Percentiles rank a stretch among this genome's conserved stretches.
phyloP scores from a whole-genome alignment of 2,113 vertebrate species.

The Platycercus adscitus region DNA sequence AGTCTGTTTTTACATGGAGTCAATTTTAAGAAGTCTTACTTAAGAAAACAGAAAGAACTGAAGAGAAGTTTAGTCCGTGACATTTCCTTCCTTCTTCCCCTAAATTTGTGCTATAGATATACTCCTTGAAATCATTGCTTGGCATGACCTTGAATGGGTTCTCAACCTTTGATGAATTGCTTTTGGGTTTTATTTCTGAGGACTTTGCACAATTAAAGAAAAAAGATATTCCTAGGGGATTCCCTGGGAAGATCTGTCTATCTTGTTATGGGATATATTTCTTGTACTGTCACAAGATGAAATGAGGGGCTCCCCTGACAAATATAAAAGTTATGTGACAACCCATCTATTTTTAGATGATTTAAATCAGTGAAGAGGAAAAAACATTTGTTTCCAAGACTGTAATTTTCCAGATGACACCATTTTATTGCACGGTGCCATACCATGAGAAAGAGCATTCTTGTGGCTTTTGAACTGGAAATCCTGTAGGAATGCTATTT shows the following conservation, averaged over 20 bases:
- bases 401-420: slow-evolving; percentile 80
- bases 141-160: neutral
- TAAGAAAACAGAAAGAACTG: neutral
- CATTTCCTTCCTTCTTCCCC: neutral
- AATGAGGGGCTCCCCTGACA: slow-evolving; percentile 55
- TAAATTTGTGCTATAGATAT: neutral
- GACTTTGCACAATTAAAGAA: neutral
- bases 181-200: slow-evolving; percentile 29
- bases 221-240: neutral
- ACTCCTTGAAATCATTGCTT: neutral
- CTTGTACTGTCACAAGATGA: slow-evolving; percentile 20
- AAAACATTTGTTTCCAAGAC: slow-evolving; percentile 74
- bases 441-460: slow-evolving; percentile 77
- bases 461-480: slow-evolving; percentile 77
- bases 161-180: neutral
- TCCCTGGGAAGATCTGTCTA: slow-evolving; percentile 34
- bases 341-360: slow-evolving; percentile 74
- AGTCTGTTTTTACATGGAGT: neutral
- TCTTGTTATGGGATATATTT: neutral
- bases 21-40: neutral
- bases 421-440: slow-evolving; percentile 73
- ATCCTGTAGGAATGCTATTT: slow-evolving; percentile 78
- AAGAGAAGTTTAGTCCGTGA: neutral
- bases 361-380: slow-evolving; percentile 69
- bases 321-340: slow-evolving; percentile 55